Conservation (phyloP, 2,888 invertebrate genomes). For the Calephelis perditalis region DNA sequence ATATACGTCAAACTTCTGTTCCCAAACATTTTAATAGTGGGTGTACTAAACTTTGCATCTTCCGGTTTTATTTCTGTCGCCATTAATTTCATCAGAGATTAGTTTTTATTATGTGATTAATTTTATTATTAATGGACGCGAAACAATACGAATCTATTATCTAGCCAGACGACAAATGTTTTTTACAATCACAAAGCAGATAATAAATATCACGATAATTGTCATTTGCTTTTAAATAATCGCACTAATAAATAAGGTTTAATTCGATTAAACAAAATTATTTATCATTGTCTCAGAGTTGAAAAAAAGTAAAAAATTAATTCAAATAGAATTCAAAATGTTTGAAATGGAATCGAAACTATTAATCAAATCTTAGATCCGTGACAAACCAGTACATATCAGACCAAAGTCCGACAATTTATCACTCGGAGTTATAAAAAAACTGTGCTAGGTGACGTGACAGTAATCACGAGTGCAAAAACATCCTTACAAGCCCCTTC, state of each 20-base stretch:
- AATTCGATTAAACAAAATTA: constrained; percentile 6
- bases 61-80: too few relatives aligned
- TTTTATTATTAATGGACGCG: too few relatives aligned
- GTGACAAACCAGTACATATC: constrained; percentile 17
- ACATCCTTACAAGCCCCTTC: constrained; percentile 56
- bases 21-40: too few relatives aligned
- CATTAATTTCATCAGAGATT: too few relatives aligned
- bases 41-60: too few relatives aligned
- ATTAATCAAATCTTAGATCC: constrained; percentile 16
- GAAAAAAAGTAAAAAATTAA: too few relatives aligned
- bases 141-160: too few relatives aligned
- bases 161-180: too few relatives aligned
- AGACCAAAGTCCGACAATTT: constrained; percentile 42
- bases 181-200: too few relatives aligned
- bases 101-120: too few relatives aligned
- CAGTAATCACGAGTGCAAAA: constrained; percentile 65
- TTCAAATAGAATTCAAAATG: background rate
- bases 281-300: background rate
- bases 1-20: too few relatives aligned
- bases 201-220: constrained; percentile 3
- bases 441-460: constrained; percentile 58
- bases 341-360: constrained; percentile 6
- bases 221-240: constrained; percentile 4
- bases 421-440: constrained; percentile 65
- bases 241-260: background rate